Base-by-base conservation (phyloP, 2,888 invertebrate genomes). In the Sesamia inferens region DNA sequence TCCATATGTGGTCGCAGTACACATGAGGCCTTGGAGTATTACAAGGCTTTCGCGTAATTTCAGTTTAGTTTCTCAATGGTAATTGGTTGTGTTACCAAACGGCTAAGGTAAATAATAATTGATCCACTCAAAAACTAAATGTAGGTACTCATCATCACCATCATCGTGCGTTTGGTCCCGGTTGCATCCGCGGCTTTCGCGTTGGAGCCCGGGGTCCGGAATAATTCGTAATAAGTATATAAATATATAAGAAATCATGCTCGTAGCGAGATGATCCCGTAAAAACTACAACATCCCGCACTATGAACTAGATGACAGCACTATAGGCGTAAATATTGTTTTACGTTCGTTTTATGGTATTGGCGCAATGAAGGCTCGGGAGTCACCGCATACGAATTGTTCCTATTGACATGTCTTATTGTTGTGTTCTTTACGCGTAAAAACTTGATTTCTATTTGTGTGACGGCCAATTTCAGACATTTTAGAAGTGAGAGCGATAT, bases 321-420 rank as follows among this genome's bases (percentile, higher is more conserved):
- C 88, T 89, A 88, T 77, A 78, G 76, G 85, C 88, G 83, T 88
- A 86, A 88, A 90, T 89, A 88, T 85, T 88, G 82, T 89, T 89
- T 91, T 90, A 91, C 85, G 89, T 82, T 79, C 75, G 85, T 89
- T 91, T 91, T 91, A 90, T 90, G 89, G 85, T 87, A 89, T 89
- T 85, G 87, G 85, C 82, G 78, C 89, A 85, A 88, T 88, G 83
- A 80, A 83, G 74, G 75, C 85, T 74, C 83, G 76, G 77, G 74
- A 85, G 83, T 74, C 85, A 81, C 83, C 84, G 89, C 89, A 88
- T 89, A 88, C 86, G 81, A 89, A 90, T 88, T 82, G 82, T 78
- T 51, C 75, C 74, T 80, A 84, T 84, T 74, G 39, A 24, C 65
- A 76, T 65, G 51, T 31, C 77, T 76, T 82, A 80, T 71, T 74